Base-by-base conservation (phyloP, 1,140 invertebrate genomes). In the Bombus impatiens region DNA sequence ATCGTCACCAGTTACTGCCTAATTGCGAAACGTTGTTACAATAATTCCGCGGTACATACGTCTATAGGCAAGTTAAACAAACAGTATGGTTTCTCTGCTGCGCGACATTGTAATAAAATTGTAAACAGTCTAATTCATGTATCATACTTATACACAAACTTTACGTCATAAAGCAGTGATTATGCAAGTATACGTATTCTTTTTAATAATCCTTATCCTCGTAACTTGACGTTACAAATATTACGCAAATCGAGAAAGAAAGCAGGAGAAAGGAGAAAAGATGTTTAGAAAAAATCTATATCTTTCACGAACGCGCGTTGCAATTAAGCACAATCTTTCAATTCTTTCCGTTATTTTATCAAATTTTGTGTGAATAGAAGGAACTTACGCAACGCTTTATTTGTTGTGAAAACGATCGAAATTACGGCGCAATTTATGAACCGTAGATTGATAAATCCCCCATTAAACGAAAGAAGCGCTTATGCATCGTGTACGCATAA, bases 131-230 rank as follows among this genome's bases (percentile, higher is more conserved):
- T 70, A 57, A 53, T 76, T 62, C 59, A 79, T 85, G 86, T 85
- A 87, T 44, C 47, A 80, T 85, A 85, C 37, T 85, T 53, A 82
- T 87, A 87, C 35, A 85, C 82, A 80, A 67, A 85, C 40, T 84
- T 84, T 44, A 59, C 75, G 70, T 80, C 74, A 83, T 78, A 77
- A 77, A 83, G 25, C 85, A 82, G n/a, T 74, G 53, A 83, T 86
- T 83, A 78, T 28, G 71, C 78, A 86, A 76, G 13, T 67, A 35
- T 15, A 35, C 6, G 18, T 42, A 28, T 35, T 42, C 53, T 22
- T 32, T 57, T 53, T 68, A 62, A 15, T 72, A 42, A 13, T 9
- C 65, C 25, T n/a, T 44, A 72, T 42, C 72, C 53, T 53, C 8
- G 47, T 40, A 12, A 70, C 8, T 40, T 28, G 28, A 6, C 70